Evolutionary conservation across 2,888 invertebrate species (phyloP), one percentile per base, ranked within the genome.

Genomic region (Megaustenia siamemsis): DNA sequence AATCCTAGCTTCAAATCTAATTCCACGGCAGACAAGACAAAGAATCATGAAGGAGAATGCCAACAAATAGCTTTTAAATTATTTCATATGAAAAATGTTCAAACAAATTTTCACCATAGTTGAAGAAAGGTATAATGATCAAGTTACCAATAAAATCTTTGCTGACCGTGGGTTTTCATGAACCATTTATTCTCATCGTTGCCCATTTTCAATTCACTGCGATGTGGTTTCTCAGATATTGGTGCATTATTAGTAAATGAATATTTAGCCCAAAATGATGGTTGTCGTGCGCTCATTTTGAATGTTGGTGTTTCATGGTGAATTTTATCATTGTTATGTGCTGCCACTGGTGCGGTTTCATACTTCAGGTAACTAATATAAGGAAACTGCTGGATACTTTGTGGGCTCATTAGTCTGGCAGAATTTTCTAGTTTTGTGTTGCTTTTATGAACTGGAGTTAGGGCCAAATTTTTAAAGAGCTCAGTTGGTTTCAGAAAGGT

Each of bases 401-500:
- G 5, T 69, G 69, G 69, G 12, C 43, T 69, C 40, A n/a, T 40
- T 69, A 4, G 40, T 6, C n/a, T 5, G 5, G 43, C 24, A 40
- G 43, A 4, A 21, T 5, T 40, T 69, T 35, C 45, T 24, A 45
- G 28, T 28, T 73, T 45, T 0, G 10, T 43, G 28, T 12, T n/a
- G 45, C 1, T 5, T 45, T 45, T 28, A 15, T 45, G n/a, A 45
- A 5, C 28, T 18, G 15, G 12, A 12, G 45, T 45, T n/a, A 1
- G 1, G 21, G 12, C 1, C 28, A 10, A 32, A 28, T 24, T 21
- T 15, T 28, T 43, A 32, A 28, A 43, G 1, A 73, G 4, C 45
- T 73, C 73, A 28, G 73, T 73, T 73, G 73, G 73, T 45, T 28
- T 45, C 73, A 73, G 49, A 45, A 73, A 73, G 28, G 73, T 73